Conservation (phyloP, 1,140 invertebrate species). For the Mercenaria mercenaria region DNA sequence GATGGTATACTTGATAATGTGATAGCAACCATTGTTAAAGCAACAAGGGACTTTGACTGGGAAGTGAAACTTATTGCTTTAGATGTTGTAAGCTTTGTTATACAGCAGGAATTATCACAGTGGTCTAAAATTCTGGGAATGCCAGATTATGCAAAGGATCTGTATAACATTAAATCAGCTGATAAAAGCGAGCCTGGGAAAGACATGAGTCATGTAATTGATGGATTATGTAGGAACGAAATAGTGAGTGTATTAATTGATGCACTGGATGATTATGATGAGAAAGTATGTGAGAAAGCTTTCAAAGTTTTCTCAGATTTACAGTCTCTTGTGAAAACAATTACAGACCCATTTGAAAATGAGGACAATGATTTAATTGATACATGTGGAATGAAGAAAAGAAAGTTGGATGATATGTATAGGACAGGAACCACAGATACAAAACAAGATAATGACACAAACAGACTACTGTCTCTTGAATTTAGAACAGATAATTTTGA, state of each 20-base stretch:
- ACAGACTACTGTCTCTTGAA: not conserved
- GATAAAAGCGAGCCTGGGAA: not conserved
- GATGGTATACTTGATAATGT: not conserved
- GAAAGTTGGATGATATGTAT: not conserved
- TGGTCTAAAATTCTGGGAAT: not conserved
- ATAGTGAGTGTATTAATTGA: not conserved
- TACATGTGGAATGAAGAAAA: not conserved
- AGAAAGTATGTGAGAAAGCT: constrained; percentile 33
- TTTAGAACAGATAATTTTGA: not conserved
- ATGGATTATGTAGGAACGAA: not conserved
- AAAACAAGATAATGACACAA: not conserved
- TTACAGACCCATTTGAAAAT: too few species aligned
- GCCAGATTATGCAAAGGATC: not conserved
- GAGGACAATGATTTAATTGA: not conserved
- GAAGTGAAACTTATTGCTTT: constrained; percentile 41
- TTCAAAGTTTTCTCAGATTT: not conserved
- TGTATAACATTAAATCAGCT: not conserved
- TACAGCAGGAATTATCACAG: not conserved
- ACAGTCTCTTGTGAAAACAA: not conserved
- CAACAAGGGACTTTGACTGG: constrained; percentile 50
- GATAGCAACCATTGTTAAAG: not conserved
- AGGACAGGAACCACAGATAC: too few species aligned
- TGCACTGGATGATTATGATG: constrained; percentile 45
- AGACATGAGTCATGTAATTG: not conserved
- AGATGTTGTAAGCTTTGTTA: not conserved